Evolutionary conservation across 2,113 vertebrate genomes (phyloP).

Genomic region (Cryptotis parvus): DNA sequence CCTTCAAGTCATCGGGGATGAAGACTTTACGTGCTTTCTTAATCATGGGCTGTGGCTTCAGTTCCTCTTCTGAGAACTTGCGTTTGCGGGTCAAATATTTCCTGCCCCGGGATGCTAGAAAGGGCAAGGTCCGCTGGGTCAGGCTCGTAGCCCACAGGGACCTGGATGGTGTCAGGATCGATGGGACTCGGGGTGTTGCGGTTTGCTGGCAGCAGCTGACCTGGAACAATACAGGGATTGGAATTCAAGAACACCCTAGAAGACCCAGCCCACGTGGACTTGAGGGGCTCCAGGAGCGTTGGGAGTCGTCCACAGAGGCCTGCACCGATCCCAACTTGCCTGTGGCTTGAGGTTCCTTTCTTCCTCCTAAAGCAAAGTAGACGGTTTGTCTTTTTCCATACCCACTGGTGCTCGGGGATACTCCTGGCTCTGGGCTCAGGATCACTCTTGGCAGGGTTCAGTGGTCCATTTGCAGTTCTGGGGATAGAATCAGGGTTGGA

Average conservation of each 20-base stretch:
- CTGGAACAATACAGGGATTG: conserved; percentile 76
- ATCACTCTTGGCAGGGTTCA: too few relatives aligned
- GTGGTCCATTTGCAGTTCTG: too few relatives aligned
- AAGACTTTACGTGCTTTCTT: conserved; percentile 99
- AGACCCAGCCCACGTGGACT: background rate
- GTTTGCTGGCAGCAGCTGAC: conserved; percentile 90
- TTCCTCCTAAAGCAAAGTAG: too few relatives aligned
- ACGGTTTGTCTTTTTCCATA: too few relatives aligned
- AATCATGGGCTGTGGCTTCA: conserved; percentile 99
- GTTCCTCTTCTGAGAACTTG: conserved; percentile 97
- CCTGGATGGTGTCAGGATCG: conserved; percentile 97
- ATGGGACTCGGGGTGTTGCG: conserved; percentile 97
- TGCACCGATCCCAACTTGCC: too few relatives aligned
- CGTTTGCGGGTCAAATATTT: conserved; percentile 98
- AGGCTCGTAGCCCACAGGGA: conserved; percentile 94
- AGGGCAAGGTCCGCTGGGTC: conserved; percentile 97
- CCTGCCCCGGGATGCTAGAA: conserved; percentile 98
- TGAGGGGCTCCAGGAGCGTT: background rate
- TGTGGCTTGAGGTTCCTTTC: too few relatives aligned
- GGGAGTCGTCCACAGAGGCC: background rate
- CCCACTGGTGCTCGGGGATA: too few relatives aligned
- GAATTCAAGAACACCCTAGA: background rate
- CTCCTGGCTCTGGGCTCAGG: too few relatives aligned
- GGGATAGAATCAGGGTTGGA: too few relatives aligned
- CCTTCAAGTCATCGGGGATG: conserved; percentile 98